Evolutionary conservation across 2,888 invertebrate species (phyloP), one percentile per base, ranked within the genome.

Genomic region (Pristionchus fissidentatus): DNA sequence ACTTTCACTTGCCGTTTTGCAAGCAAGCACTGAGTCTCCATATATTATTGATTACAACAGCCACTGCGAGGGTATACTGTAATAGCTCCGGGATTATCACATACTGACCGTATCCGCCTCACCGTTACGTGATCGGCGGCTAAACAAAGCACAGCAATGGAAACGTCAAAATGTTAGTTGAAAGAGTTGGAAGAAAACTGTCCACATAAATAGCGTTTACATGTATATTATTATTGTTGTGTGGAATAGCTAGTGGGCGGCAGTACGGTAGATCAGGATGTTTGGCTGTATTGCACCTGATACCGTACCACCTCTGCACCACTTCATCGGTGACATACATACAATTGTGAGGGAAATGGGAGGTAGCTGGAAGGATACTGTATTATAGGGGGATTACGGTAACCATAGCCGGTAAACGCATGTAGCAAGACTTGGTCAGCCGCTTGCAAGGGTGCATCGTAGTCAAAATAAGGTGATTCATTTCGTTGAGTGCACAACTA

Each of bases 181-280:
- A 49, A 77, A 77, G 29, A 49, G 49, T 73, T 73, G 73, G 43
- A 7, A 43, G 26, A 70, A 70, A 13, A 43, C 70, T 41, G 70
- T 70, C 70, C 75, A 77, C 75, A 49, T 49, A 49, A 77, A 77
- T 77, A 77, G 75, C 75, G 49, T 29, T 49, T 46, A 77, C 75
- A 77, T 77, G 32, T 22, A 77, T 49, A 49, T 75, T 35, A 77
- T 77, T 77, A 77, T 77, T 77, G 0, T 15, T 77, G 70, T 43
- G 55, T 55, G 55, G 70, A 70, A 70, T 32, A 70, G 70, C 70
- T 70, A 70, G 70, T 70, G 70, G 26, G 66, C 62, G 35, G n/a
- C 32, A 35, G 62, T 15, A 62, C 62, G 41, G 32, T 26, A 70
- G 70, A 19, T 32, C 2, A 26, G 41, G n/a, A 41, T 41, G 41